phyloP scores from a whole-genome alignment of 2,888 invertebrate genomes.

The Colostygia pectinataria region DNA sequence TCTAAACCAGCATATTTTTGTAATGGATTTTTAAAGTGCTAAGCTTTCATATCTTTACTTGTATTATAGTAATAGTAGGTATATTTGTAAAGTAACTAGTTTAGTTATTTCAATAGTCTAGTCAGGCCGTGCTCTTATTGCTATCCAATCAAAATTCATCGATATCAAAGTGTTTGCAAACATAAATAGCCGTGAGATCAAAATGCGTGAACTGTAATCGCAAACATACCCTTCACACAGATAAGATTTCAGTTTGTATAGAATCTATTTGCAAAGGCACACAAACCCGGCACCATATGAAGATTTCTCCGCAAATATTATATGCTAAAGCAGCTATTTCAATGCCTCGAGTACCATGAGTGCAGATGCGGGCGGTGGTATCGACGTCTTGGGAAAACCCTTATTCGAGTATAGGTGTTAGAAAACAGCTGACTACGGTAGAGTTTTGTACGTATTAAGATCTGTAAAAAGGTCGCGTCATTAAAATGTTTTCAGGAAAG shows the following conservation, averaged over 20 bases:
- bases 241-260: constrained; percentile 39
- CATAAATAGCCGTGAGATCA: constrained; percentile 46
- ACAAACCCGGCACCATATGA: constrained; percentile 43
- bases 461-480: constrained; percentile 10
- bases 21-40: no score
- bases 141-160: constrained; percentile 32
- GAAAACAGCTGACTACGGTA: constrained; percentile 22
- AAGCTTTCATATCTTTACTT: no score
- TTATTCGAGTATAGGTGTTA: constrained; percentile 14
- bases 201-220: constrained; percentile 50
- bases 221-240: constrained; percentile 49
- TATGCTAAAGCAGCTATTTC: constrained; percentile 62
- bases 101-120: not conserved
- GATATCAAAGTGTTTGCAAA: constrained; percentile 46
- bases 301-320: constrained; percentile 54
- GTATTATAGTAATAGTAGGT: no score
- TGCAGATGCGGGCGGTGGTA: constrained; percentile 44
- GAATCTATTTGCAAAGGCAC: constrained; percentile 59
- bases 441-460: constrained; percentile 4
- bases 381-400: constrained; percentile 53
- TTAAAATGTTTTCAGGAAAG: constrained; percentile 7
- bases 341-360: constrained; percentile 48
- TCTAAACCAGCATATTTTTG: no score
- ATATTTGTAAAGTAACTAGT: not conserved
- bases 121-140: constrained; percentile 21